A percentile compares a stretch with the other conserved stretches of the same genome.
These are phyloP conservation scores for Syngnathus typhle DNA, from an alignment of 2,113 vertebrate species.

Conservation along the genomic window DNA sequence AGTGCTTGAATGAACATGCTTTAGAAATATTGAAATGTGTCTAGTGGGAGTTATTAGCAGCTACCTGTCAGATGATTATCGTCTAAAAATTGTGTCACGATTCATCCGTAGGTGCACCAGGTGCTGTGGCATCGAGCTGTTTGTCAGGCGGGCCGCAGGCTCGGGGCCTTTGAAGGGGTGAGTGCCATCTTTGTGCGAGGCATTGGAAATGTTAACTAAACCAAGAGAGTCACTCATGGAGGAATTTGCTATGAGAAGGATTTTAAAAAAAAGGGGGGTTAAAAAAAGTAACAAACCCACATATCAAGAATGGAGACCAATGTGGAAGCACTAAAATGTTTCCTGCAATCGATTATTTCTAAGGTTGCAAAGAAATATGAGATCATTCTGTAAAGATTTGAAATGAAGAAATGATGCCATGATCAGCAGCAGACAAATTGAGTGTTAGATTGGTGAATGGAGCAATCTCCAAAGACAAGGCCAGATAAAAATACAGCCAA, in stretches of 20 bases:
- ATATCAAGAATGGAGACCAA: slow-evolving; percentile 34
- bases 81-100: not conserved
- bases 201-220: slow-evolving; percentile 74
- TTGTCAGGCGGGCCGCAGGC: slow-evolving; percentile 96
- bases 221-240: slow-evolving; percentile 45
- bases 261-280: slow-evolving; percentile 4
- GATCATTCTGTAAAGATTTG: slow-evolving; percentile 8
- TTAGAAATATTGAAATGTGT: slow-evolving; percentile 4
- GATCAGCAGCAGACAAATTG: slow-evolving; percentile 79
- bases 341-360: slow-evolving; percentile 9
- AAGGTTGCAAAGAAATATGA: slow-evolving; percentile 8
- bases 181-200: slow-evolving; percentile 98
- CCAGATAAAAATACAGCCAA: slow-evolving; percentile 71
- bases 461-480: slow-evolving; percentile 51
- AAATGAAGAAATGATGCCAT: slow-evolving; percentile 71
- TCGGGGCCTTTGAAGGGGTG: slow-evolving; percentile 99
- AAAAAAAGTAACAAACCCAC: slow-evolving; percentile 22
- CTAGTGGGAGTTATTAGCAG: slow-evolving; percentile 6
- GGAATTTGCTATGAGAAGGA: slow-evolving; percentile 44
- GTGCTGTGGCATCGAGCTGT: slow-evolving; percentile 91
- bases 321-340: slow-evolving; percentile 23
- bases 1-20: not conserved
- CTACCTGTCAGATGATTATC: not conserved
- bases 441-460: slow-evolving; percentile 48
- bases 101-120: slow-evolving; percentile 76